Evolutionary conservation across 2,113 vertebrate genomes (phyloP), one percentile per base, ranked within the genome.

Genomic region (Phalacrocorax pelagicus): DNA sequence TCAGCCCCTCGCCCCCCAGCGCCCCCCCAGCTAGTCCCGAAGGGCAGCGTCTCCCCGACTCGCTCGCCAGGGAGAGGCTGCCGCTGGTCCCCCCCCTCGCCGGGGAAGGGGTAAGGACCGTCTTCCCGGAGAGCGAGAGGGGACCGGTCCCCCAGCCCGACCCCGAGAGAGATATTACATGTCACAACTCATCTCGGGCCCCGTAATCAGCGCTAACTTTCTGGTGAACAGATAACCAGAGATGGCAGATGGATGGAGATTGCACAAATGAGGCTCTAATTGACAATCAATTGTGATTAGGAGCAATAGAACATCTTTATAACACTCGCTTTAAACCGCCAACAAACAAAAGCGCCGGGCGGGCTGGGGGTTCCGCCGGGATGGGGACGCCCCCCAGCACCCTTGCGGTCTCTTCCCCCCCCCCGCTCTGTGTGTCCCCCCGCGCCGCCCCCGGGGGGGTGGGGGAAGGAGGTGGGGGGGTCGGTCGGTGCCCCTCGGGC

Each of bases 241-340:
- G 97, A 97, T 97, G 98, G 98, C 98, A 98, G 98, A 97, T 98
- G 97, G 98, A 98, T 94, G 96, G 72, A 92, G 98, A 97, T 77
- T 83, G 97, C 97, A 96, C 97, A 98, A 98, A 98, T 97, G 98
- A 98, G 97, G 90, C 97, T 97, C 97, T 98, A 98, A 98, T 98
- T 98, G 98, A 98, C 98, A 97, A 98, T 98, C 98, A 98, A 97
- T 98, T 98, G 97, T 97, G 98, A 98, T 98, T 98, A 98, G 98
- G 97, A 96, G 96, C 77, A 63, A 96, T 95, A 94, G 96, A 96
- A 98, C 87, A 82, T 98, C 97, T 98, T 97, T 97, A 97, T 97
- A 92, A 97, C 95, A 83, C 86, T 65, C 34, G 71, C 75, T 55
- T 34, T 79, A 74, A 88, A 83, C 83, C 36, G 47, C 77, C 77